Evolutionary conservation across 2,113 vertebrate genomes (phyloP).

Genomic region (Leucoraja erinaceus): DNA sequence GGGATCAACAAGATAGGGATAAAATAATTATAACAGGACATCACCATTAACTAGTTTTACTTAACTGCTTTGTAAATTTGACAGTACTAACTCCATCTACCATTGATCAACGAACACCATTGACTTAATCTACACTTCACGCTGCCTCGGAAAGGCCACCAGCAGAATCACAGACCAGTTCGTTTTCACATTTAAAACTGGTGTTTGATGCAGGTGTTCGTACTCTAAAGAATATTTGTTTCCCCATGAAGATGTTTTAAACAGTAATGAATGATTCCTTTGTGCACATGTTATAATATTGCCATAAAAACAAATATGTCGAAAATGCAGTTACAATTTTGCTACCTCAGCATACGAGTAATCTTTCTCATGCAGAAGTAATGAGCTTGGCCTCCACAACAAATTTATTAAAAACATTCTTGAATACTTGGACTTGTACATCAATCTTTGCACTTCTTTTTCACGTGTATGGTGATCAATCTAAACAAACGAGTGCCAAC

Average conservation of each 20-base stretch:
- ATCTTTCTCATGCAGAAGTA: background rate
- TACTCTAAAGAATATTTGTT: background rate
- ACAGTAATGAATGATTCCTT: background rate
- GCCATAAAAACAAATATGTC: background rate
- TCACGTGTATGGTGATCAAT: background rate
- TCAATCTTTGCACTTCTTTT: background rate
- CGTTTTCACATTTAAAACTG: background rate
- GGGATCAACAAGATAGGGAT: background rate
- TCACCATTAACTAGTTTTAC: background rate
- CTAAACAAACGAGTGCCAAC: background rate
- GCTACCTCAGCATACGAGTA: background rate
- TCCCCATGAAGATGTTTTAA: background rate
- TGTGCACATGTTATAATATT: background rate
- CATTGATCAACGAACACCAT: too few species aligned
- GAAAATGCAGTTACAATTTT: background rate
- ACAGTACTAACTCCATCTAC: too few species aligned
- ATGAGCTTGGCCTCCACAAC: background rate
- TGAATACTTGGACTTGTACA: background rate
- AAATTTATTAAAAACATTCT: background rate
- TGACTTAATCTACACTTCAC: too few species aligned
- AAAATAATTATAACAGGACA: background rate
- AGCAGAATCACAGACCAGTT: too few species aligned
- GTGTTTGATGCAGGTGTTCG: background rate
- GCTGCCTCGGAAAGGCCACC: too few species aligned
- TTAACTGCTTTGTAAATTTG: background rate